Evolutionary conservation across 2,888 invertebrate genomes (phyloP).

Genomic region (Mythimna loreyi): DNA sequence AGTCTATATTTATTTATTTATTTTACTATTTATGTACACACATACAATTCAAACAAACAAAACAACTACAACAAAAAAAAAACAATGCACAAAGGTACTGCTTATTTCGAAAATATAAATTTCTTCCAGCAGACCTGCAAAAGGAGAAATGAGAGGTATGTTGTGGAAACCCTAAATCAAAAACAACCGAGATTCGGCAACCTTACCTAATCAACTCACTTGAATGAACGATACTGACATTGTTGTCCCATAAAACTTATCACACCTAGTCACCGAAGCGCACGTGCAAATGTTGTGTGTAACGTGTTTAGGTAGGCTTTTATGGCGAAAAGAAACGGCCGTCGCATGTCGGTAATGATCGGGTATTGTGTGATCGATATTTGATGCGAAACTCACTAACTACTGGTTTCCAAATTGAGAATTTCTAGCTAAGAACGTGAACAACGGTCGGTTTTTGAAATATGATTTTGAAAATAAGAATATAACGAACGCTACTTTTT

Average conservation of each 20-base stretch:
- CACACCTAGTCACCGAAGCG: constrained; percentile 16
- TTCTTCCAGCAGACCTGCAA: too few species aligned
- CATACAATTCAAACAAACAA: too few species aligned
- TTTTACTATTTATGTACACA: too few species aligned
- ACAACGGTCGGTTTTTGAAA: too few species aligned
- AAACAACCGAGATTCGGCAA: background rate
- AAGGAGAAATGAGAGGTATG: too few species aligned
- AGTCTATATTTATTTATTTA: too few species aligned
- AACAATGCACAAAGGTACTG: too few species aligned
- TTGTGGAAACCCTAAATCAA: too few species aligned
- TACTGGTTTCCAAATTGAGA: background rate
- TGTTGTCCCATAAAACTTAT: constrained; percentile 32
- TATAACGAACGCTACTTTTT: too few species aligned
- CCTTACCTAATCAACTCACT: background rate
- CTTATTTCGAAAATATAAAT: too few species aligned
- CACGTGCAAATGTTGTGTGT: constrained; percentile 32
- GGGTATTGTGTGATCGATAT: constrained; percentile 5
- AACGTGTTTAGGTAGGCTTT: constrained; percentile 1
- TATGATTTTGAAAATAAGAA: background rate
- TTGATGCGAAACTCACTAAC: background rate
- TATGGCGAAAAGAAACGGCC: constrained; percentile 23
- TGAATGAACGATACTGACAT: constrained; percentile 6
- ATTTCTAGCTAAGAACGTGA: background rate
- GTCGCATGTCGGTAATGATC: constrained; percentile 24
- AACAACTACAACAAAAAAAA: too few species aligned